These are phyloP conservation scores for Scolanthus callimorphus DNA, from an alignment of 92 coral and sea anemone genomes.

Conservation along the genomic window DNA sequence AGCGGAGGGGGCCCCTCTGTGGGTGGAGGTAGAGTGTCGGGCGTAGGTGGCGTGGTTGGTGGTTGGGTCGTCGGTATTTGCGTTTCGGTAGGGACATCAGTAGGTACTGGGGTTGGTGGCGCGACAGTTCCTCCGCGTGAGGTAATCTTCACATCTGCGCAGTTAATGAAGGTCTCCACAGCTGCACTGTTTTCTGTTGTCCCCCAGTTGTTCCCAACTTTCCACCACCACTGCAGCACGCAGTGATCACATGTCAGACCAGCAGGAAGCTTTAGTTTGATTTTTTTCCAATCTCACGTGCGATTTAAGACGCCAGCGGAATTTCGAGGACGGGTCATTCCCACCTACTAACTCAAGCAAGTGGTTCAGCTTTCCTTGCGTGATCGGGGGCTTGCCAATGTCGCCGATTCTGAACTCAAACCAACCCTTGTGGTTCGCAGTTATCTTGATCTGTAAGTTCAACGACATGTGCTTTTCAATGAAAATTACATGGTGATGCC, in stretches of 20 bases:
- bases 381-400: conserved; percentile 65
- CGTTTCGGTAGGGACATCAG: conserved; percentile 6
- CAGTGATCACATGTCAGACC: conserved; percentile 89
- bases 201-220: conserved; percentile 82
- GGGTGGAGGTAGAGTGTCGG: too few relatives aligned
- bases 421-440: conserved; percentile 75
- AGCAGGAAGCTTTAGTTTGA: conserved; percentile 50
- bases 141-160: conserved; percentile 79
- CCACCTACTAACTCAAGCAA: conserved; percentile 51
- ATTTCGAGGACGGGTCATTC: conserved; percentile 13
- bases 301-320: conserved; percentile 11
- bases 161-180: conserved; percentile 90
- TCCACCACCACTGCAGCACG: conserved; percentile 99
- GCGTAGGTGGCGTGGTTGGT: conserved; percentile 15
- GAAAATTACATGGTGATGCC: too few relatives aligned
- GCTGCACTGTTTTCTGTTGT: conserved; percentile 55
- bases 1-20: too few relatives aligned
- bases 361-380: conserved; percentile 58
- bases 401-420: conserved; percentile 74
- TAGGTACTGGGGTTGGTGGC: conserved; percentile 8
- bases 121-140: conserved; percentile 40
- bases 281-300: conserved; percentile 13
- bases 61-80: conserved; percentile 23
- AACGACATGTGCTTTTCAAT: too few relatives aligned
- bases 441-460: conserved; percentile 66